phyloP scores from a whole-genome alignment of 53 echinoderm and acorn worm genomes.

The Holothuria scabra region DNA sequence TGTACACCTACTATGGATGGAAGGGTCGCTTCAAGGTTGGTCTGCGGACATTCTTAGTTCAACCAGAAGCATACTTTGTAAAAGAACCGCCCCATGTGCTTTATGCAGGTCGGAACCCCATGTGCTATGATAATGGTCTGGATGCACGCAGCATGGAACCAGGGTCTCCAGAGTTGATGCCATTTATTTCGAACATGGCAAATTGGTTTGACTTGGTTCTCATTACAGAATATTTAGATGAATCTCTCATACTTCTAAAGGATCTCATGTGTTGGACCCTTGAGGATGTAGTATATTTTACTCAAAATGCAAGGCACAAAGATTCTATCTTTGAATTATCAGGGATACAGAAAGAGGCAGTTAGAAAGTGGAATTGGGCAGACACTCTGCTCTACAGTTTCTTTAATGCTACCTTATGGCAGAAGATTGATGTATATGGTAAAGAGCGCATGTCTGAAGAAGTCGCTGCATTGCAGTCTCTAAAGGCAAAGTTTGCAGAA shows the following conservation, averaged over 20 bases:
- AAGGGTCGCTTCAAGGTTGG: conserved; percentile 59
- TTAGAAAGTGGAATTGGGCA: conserved; percentile 76
- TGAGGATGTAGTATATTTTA: conserved; percentile 77
- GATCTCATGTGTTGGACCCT: conserved; percentile 84
- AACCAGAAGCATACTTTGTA: conserved; percentile 64
- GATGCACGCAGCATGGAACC: conserved; percentile 75
- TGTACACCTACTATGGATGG: conserved; percentile 88
- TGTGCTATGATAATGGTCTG: conserved; percentile 86
- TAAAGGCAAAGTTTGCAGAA: conserved; percentile 59
- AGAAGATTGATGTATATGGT: conserved; percentile 75
- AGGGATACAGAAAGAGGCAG: conserved; percentile 35
- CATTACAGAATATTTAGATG: conserved; percentile 88
- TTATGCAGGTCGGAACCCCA: conserved; percentile 74
- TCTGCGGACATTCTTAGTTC: conserved; percentile 62
- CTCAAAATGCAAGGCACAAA: conserved; percentile 76
- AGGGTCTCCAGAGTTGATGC: conserved; percentile 41
- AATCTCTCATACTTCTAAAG: conserved; percentile 88
- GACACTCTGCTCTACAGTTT: conserved; percentile 72
- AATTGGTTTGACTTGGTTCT: conserved; percentile 69
- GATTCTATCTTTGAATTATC: conserved; percentile 60
- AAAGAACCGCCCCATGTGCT: conserved; percentile 38
- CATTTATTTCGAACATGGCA: conserved; percentile 60
- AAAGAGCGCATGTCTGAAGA: conserved; percentile 72
- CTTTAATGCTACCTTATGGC: conserved; percentile 81
- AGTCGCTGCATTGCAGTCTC: conserved; percentile 50